These are phyloP conservation scores for Spea multiplicata DNA, from an alignment of 2,113 vertebrate genomes.

Conservation along the genomic window DNA sequence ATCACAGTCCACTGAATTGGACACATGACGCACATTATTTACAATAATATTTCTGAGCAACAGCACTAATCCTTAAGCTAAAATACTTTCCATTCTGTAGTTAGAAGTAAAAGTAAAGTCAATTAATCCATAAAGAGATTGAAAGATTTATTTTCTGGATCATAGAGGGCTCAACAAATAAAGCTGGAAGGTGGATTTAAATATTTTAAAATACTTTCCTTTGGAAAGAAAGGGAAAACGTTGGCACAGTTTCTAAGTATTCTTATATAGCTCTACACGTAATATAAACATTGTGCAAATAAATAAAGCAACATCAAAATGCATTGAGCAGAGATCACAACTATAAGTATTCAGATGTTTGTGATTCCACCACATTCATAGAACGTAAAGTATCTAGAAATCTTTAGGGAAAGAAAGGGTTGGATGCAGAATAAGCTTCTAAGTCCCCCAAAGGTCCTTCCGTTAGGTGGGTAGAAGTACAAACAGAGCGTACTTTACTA, in stretches of 20 bases:
- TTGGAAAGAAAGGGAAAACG: neutral
- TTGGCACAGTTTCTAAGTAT: no score
- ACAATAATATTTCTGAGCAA: neutral
- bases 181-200: conserved; percentile 27
- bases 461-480: no score
- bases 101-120: neutral
- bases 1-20: no score
- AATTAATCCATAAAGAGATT: conserved; percentile 11
- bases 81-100: conserved; percentile 27
- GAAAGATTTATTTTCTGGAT: conserved; percentile 3
- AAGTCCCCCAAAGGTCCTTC: no score
- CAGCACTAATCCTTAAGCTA: conserved; percentile 24
- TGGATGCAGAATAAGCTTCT: no score
- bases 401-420: no score
- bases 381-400: no score
- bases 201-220: conserved; percentile 26
- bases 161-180: neutral
- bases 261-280: no score
- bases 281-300: neutral
- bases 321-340: neutral
- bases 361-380: no score
- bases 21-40: no score
- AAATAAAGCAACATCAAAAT: neutral
- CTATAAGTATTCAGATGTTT: neutral
- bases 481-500: no score